Evolutionary conservation across 35 echinoderm and acorn worm genomes (phyloP).

Genomic region (Stichopus chloronotus): DNA sequence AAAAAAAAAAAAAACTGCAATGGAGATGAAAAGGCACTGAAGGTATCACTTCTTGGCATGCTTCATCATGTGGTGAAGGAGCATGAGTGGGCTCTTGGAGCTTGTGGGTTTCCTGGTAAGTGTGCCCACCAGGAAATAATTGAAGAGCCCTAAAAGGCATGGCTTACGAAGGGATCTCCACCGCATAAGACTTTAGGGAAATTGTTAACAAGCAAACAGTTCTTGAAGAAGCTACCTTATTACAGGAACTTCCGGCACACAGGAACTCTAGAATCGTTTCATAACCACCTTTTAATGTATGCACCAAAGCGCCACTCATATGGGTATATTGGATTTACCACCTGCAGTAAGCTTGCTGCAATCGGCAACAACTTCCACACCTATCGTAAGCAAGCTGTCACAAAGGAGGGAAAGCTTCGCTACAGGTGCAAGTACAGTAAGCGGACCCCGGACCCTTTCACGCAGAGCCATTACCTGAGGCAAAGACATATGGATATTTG

Average conservation of each 20-base stretch:
- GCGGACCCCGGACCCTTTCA: not conserved
- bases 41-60: slow-evolving; percentile 40
- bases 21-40: slow-evolving; percentile 14
- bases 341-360: slow-evolving; percentile 26
- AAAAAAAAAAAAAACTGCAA: not conserved
- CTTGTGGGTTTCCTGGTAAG: slow-evolving; percentile 48
- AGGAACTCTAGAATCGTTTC: slow-evolving; percentile 12
- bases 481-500: slow-evolving; percentile 12
- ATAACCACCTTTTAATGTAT: slow-evolving; percentile 46
- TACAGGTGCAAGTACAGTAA: slow-evolving; percentile 9
- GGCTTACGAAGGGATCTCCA: slow-evolving; percentile 32
- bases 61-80: slow-evolving; percentile 63
- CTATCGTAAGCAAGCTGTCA: not conserved
- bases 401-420: not conserved
- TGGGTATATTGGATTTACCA: not conserved
- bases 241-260: slow-evolving; percentile 36
- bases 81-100: slow-evolving; percentile 46
- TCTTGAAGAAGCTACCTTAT: slow-evolving; percentile 36
- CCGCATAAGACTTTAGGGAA: slow-evolving; percentile 17
- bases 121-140: not conserved
- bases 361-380: slow-evolving; percentile 13
- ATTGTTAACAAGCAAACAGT: slow-evolving; percentile 27
- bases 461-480: slow-evolving; percentile 1
- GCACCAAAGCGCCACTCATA: slow-evolving; percentile 29
- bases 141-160: slow-evolving; percentile 28